Evolutionary conservation across 2,888 invertebrate species (phyloP).

Genomic region (Chrysolina americana): DNA sequence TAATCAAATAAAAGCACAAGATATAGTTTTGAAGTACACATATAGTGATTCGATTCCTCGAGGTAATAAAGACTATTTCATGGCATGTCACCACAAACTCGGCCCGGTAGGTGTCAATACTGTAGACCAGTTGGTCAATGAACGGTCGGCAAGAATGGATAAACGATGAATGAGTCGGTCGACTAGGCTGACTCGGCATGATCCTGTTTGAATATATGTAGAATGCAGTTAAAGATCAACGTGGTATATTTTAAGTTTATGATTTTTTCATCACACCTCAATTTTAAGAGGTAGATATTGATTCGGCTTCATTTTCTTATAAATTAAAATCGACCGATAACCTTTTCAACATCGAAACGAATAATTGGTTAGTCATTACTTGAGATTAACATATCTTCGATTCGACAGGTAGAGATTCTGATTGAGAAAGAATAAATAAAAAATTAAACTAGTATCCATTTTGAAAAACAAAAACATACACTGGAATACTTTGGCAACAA

Average conservation of each 20-base stretch:
- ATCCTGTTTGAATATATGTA: constrained; percentile 66
- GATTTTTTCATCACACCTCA: constrained; percentile 67
- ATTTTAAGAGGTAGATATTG: constrained; percentile 31
- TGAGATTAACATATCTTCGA: too few relatives aligned
- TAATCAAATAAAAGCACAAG: constrained; percentile 56
- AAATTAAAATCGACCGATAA: constrained; percentile 14
- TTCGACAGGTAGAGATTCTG: too few relatives aligned
- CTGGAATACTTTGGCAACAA: too few relatives aligned
- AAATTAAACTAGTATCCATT: too few relatives aligned
- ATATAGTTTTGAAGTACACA: constrained; percentile 61
- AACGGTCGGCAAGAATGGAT: constrained; percentile 46
- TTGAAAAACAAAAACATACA: too few relatives aligned
- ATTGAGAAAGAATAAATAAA: neutral
- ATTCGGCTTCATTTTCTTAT: constrained; percentile 31
- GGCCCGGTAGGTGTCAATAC: constrained; percentile 68
- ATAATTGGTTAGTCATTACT: neutral
- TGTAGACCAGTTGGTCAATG: constrained; percentile 54
- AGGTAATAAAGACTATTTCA: constrained; percentile 69
- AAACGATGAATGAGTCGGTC: constrained; percentile 52
- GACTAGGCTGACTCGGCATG: constrained; percentile 61
- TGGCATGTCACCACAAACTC: constrained; percentile 69
- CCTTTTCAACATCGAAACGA: neutral
- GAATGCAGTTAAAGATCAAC: constrained; percentile 66
- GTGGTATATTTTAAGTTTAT: constrained; percentile 66
- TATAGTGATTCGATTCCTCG: constrained; percentile 66